Evolutionary conservation across 2,888 invertebrate genomes (phyloP), one percentile per base, ranked within the genome.

Genomic region (Eupithecia inturbata): DNA sequence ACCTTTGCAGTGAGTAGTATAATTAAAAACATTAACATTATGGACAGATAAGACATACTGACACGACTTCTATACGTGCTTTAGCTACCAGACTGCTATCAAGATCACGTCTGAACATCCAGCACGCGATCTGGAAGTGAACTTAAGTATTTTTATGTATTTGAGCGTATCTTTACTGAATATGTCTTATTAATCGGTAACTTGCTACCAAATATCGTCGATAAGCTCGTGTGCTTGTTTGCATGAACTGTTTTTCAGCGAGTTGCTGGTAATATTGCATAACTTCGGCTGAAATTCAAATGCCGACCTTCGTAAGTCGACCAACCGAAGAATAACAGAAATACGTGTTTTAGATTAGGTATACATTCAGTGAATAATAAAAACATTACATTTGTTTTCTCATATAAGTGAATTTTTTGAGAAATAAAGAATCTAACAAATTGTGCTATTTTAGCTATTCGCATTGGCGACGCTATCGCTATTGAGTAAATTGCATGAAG

Each of bases 1-100:
- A 28, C 26, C 60, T 28, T 62, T 28, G 31, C 31, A 31, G 62
- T 19, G 31, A 64, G 33, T 64, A 64, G 36, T 39, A 66, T 66
- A 66, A 39, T 22, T 22, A n/a, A 66, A 66, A 66, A 66, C 62
- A 62, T 31, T 53, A 10, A 66, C 31, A 31, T 31, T 22, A 22
- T 53, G 62, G 19, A 62, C 26, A 66, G 85, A 87, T 86, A 87
- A 82, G 69, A 83, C 73, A 76, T 79, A 80, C 79, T 75, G 77
- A 83, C 88, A 89, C 86, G 88, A 83, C 76, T 80, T 80, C 78
- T 77, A 73, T 81, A 83, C 88, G 87, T 90, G 90, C 77, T 78
- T 79, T 84, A 85, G 84, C 83, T 78, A 60, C 62, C 41, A 60
- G 36, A 36, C 66, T 41, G 82, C 82, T 90, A 90, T 91, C 88